Percentiles rank a stretch among this genome's conserved stretches.
Conservation (phyloP, 2,113 vertebrate species). For the Triplophysa dalaica region DNA sequence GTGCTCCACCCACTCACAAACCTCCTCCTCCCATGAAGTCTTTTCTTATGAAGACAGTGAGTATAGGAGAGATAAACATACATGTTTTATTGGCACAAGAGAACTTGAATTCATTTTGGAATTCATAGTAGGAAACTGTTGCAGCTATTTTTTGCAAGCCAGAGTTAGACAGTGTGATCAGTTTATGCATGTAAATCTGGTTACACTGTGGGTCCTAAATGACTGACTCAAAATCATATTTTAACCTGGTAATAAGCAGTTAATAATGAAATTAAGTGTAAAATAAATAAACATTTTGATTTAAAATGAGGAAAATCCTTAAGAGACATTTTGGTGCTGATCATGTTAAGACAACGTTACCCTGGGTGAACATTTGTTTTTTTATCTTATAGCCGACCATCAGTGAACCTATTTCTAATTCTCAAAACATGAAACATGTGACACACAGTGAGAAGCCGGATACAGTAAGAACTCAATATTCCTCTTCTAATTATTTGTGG, state of each 20-base stretch:
- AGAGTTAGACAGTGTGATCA: neutral
- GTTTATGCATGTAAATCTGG: constrained; percentile 23
- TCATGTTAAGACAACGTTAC: no score
- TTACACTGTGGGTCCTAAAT: no score
- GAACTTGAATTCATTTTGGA: neutral
- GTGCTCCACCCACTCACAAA: constrained; percentile 83
- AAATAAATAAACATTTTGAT: no score
- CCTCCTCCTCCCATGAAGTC: constrained; percentile 80
- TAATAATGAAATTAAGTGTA: no score
- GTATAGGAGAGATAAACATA: constrained; percentile 37
- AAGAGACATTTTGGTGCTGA: no score
- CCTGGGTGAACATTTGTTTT: neutral
- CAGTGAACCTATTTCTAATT: neutral
- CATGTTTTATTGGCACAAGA: neutral
- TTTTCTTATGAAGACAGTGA: constrained; percentile 70
- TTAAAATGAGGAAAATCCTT: no score
- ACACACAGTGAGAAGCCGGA: constrained; percentile 17
- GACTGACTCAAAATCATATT: no score
- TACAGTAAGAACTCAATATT: constrained; percentile 25
- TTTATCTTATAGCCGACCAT: constrained; percentile 22
- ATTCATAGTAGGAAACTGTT: no score
- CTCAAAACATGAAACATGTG: constrained; percentile 38
- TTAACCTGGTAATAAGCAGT: no score
- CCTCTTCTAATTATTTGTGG: neutral
- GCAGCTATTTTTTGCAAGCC: no score